Evolutionary conservation across 2,888 invertebrate species (phyloP).

Genomic region (Drosophila suboccidentalis): DNA sequence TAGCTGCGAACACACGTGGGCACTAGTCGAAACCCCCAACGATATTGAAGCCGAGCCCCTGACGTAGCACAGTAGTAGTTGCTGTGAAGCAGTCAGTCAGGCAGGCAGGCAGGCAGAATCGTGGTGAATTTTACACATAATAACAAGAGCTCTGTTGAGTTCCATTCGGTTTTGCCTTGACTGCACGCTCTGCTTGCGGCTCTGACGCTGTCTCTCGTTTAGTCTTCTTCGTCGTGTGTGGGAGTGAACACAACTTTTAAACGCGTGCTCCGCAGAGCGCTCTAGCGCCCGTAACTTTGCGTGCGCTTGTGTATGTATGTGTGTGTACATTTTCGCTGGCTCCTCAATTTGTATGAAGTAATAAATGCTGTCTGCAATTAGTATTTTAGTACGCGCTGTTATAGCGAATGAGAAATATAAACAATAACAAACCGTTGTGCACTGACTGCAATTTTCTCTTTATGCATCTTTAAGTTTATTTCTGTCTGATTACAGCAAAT

Average conservation of each 20-base stretch:
- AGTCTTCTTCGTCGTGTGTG: constrained; percentile 66
- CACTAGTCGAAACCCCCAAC: constrained; percentile 42
- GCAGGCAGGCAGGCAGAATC: constrained; percentile 43
- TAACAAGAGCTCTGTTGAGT: constrained; percentile 47
- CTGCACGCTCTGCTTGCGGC: constrained; percentile 18
- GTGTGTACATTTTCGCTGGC: constrained; percentile 55
- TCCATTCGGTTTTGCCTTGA: constrained; percentile 41
- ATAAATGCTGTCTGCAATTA: constrained; percentile 70
- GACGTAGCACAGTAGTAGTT: constrained; percentile 41
- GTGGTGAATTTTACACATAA: constrained; percentile 38
- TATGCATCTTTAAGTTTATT: constrained; percentile 45
- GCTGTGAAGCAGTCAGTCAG: constrained; percentile 15
- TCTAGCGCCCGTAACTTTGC: constrained; percentile 48
- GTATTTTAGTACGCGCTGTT: constrained; percentile 52
- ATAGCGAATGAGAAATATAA: constrained; percentile 24
- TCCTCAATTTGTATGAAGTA: constrained; percentile 75
- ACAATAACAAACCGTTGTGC: constrained; percentile 50
- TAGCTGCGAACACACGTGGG: constrained; percentile 52
- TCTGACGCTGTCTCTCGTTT: constrained; percentile 29
- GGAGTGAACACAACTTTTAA: constrained; percentile 58
- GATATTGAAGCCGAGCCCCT: constrained; percentile 44
- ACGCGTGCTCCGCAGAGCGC: constrained; percentile 33
- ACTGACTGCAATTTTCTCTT: constrained; percentile 14
- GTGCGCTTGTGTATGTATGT: constrained; percentile 45
- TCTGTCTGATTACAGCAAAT: constrained; percentile 55